Conservation (phyloP, 2,113 vertebrate genomes). For the Mastomys natalensis region DNA sequence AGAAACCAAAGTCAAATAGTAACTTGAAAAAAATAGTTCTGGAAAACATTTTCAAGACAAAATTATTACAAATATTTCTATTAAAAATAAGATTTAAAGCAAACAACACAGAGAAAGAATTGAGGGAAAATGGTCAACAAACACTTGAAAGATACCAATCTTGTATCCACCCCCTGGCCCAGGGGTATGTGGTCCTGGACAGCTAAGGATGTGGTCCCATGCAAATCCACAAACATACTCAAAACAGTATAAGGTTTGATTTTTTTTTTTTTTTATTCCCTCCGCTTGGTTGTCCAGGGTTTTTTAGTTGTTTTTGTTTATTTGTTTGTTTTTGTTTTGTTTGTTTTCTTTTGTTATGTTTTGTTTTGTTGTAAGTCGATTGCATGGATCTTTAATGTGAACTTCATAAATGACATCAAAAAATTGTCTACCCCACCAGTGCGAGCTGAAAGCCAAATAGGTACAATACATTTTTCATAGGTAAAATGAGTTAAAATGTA, state of each 20-base stretch:
- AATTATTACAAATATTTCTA: conserved; percentile 6
- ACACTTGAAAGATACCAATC: not conserved
- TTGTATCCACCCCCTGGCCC: not conserved
- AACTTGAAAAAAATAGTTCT: conserved; percentile 16
- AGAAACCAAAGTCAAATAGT: conserved; percentile 11
- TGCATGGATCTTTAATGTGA: no score
- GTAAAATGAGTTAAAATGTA: not conserved
- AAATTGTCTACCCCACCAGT: no score
- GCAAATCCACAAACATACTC: not conserved
- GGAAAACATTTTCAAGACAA: not conserved
- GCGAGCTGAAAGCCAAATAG: not conserved
- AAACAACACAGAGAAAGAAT: not conserved
- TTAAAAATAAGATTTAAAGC: conserved; percentile 25
- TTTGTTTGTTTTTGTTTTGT: not conserved
- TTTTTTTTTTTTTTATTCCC: no score
- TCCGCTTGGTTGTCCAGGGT: no score
- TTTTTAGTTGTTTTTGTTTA: not conserved
- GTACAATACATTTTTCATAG: not conserved
- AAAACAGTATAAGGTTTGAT: not conserved
- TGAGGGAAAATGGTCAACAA: not conserved
- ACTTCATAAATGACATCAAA: not conserved
- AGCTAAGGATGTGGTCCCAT: not conserved
- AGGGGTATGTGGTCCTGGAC: not conserved
- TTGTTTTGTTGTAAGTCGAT: not conserved
- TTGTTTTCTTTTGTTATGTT: not conserved